Percentiles rank a stretch among this genome's conserved stretches.
These are phyloP conservation scores for Bursaphelenchus okinawaensis DNA, from an alignment of 2,888 invertebrate species.

Conservation along the genomic window DNA sequence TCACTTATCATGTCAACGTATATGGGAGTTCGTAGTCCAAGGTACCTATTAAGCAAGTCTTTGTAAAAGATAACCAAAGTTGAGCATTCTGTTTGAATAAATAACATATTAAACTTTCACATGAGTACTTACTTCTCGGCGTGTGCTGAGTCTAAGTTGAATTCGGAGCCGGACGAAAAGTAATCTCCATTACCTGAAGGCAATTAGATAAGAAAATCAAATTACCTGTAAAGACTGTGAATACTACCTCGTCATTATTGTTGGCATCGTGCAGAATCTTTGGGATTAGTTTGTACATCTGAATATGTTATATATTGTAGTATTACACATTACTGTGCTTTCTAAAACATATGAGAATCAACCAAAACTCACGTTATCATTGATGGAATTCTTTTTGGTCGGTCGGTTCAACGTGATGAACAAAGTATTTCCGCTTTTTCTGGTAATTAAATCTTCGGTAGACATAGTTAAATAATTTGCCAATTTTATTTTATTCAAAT, in stretches of 20 bases:
- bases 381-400: slow-evolving; percentile 19
- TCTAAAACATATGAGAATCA: too few species aligned
- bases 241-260: slow-evolving; percentile 11
- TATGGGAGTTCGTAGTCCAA: neutral
- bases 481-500: too few species aligned
- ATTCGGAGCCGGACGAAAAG: slow-evolving; percentile 11
- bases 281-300: slow-evolving; percentile 17
- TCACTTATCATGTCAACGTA: slow-evolving; percentile 1
- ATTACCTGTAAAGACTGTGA: slow-evolving; percentile 20
- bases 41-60: too few species aligned
- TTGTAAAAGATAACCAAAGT: too few species aligned
- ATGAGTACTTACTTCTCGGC: neutral
- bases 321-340: too few species aligned
- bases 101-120: neutral
- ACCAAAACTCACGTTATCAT: slow-evolving; percentile 20
- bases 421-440: slow-evolving; percentile 17
- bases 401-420: slow-evolving; percentile 25
- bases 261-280: slow-evolving; percentile 11
- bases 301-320: slow-evolving; percentile 12
- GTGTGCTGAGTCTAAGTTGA: neutral
- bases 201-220: too few species aligned
- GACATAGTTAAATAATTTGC: too few species aligned
- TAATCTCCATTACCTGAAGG: slow-evolving; percentile 4
- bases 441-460: slow-evolving; percentile 1
- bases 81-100: too few species aligned